These are phyloP conservation scores for Furcifer pardalis DNA, from an alignment of 2,797 vertebrate species.

Conservation along the genomic window DNA sequence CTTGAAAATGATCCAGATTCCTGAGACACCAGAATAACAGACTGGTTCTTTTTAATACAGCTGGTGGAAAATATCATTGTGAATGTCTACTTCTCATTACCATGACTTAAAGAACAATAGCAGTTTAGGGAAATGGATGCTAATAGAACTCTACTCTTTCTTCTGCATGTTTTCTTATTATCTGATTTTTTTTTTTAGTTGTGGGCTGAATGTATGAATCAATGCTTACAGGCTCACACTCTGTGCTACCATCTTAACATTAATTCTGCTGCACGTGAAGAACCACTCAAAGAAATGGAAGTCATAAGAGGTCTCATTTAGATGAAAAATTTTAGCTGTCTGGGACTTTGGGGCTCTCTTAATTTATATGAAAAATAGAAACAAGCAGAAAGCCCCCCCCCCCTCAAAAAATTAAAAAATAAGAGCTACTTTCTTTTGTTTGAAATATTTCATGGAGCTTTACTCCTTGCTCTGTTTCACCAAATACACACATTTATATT, in stretches of 20 bases:
- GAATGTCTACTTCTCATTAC: background rate
- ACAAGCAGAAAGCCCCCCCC: background rate
- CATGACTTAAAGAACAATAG: background rate
- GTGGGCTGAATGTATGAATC: background rate
- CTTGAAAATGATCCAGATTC: background rate
- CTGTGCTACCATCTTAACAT: background rate
- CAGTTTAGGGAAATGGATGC: background rate
- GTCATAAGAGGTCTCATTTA: background rate
- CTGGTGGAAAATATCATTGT: background rate
- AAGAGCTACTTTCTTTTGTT: background rate
- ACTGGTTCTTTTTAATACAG: background rate
- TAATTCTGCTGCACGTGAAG: background rate
- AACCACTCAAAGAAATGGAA: background rate
- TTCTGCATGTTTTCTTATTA: background rate
- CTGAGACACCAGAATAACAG: background rate
- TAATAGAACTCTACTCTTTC: background rate
- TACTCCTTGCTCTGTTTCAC: background rate
- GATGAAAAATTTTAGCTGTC: background rate
- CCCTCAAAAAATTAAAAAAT: too few species aligned
- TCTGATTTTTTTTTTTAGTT: background rate
- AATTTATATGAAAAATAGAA: background rate
- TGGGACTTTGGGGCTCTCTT: background rate
- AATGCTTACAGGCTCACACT: background rate
- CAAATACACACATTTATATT: background rate
- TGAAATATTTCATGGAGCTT: background rate